Evolutionary conservation across 2,888 invertebrate genomes (phyloP).

Genomic region (Auanema freiburgensis): DNA sequence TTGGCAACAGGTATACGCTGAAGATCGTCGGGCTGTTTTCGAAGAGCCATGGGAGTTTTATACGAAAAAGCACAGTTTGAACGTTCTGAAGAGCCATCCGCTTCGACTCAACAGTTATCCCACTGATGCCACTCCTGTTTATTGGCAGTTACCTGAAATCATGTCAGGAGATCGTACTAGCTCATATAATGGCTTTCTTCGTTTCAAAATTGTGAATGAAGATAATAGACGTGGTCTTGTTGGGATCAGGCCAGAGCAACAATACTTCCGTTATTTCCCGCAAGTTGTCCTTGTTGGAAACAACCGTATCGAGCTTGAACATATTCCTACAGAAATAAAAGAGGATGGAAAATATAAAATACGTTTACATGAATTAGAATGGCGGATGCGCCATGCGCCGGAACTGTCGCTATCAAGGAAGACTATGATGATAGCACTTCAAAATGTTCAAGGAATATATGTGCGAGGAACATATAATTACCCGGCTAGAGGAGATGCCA

Average conservation of each 20-base stretch:
- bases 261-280: slow-evolving; percentile 55
- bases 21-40: slow-evolving; percentile 56
- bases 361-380: slow-evolving; percentile 69
- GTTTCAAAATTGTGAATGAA: slow-evolving; percentile 73
- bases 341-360: slow-evolving; percentile 67
- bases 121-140: slow-evolving; percentile 73
- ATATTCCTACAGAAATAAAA: slow-evolving; percentile 69
- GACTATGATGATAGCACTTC: slow-evolving; percentile 87
- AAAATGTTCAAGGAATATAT: slow-evolving; percentile 74
- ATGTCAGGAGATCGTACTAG: slow-evolving; percentile 81
- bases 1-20: slow-evolving; percentile 73
- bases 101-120: slow-evolving; percentile 58
- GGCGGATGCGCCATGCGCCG: slow-evolving; percentile 74
- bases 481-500: slow-evolving; percentile 49
- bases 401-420: slow-evolving; percentile 73
- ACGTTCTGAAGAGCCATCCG: slow-evolving; percentile 38
- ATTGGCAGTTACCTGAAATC: slow-evolving; percentile 79
- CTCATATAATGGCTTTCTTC: slow-evolving; percentile 81
- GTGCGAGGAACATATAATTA: slow-evolving; percentile 57
- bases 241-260: slow-evolving; percentile 51
- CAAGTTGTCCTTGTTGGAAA: slow-evolving; percentile 79
- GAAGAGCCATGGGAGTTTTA: slow-evolving; percentile 56
- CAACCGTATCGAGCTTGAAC: slow-evolving; percentile 77
- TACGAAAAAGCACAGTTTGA: slow-evolving; percentile 50
- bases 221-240: slow-evolving; percentile 51